Base-by-base conservation (phyloP, 2,113 vertebrate genomes). In the Odocoileus hemionus region DNA sequence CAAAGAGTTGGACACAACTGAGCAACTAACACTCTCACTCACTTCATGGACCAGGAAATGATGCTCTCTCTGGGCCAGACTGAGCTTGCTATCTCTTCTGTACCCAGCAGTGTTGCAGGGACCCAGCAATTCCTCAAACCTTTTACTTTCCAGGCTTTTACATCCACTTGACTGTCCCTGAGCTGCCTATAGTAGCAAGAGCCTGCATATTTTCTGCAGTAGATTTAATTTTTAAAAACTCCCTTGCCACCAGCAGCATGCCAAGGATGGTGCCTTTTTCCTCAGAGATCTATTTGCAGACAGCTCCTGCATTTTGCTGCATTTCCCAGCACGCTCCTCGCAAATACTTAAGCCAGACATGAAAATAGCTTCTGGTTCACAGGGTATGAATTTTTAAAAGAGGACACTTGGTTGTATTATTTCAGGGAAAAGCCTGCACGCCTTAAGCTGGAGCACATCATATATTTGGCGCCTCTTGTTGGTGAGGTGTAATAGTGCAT, bases 151-250 rank as follows among this genome's bases (percentile, higher is more conserved):
- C 33, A 76, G 52, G 28, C 33, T 43, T 95, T 67, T 36, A 25
- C 9, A 60, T 58, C 36, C 7, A 25, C 39, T 30, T 39, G 6
- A 28, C 88, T 91, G 55, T 33, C 30, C 8, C 55, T 19, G 25
- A 55, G 43, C 16, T 28, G 54, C 54, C 83, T 43, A 2, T 13
- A 67, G 55, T n/a, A 47, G 55, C 43, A 61, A 57, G 17, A 95
- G 26, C 52, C 19, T 67, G 78, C n/a, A 21, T 10, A 74, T 95
- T 91, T 88, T 61, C 79, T 67, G 39, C 5, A 60, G 91, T 33
- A 86, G 94, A n/a, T 78, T 95, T 54, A 86, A 86, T 88, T 76
- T 90, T 92, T 45, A 36, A 87, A 82, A 95, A 86, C 21, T 70
- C 70, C 57, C 43, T 84, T 39, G 79, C 45, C 79, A 16, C 16